These are phyloP conservation scores for Chelon labrosus DNA, from an alignment of 2,797 vertebrate species.

Conservation along the genomic window DNA sequence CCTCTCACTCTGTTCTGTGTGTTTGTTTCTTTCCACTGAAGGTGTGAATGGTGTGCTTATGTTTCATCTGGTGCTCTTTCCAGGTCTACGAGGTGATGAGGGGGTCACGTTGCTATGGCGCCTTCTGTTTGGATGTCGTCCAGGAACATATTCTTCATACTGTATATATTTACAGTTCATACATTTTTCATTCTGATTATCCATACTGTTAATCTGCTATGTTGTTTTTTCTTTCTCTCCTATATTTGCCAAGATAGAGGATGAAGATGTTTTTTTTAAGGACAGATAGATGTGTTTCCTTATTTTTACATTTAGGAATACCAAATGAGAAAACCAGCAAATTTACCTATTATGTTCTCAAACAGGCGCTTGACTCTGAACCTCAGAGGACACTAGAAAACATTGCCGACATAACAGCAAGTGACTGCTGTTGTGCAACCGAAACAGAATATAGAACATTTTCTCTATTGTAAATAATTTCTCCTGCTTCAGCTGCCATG, in stretches of 20 bases:
- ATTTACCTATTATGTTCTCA: conserved; percentile 14
- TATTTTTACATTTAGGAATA: conserved; percentile 9
- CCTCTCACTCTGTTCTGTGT: not conserved
- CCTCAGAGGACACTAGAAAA: conserved; percentile 12
- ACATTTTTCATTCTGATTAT: not conserved
- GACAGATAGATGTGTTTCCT: not conserved
- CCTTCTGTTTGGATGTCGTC: not conserved
- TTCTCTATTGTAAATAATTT: conserved; percentile 45
- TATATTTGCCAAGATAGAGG: too few species aligned
- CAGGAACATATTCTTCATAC: not conserved
- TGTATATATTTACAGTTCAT: not conserved
- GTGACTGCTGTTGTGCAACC: conserved; percentile 8
- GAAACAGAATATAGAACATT: conserved; percentile 17
- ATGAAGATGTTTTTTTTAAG: not conserved
- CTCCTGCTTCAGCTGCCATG: conserved; percentile 43
- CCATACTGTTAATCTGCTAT: not conserved
- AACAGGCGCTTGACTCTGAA: conserved; percentile 25
- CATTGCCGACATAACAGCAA: conserved; percentile 14
- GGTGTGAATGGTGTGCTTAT: conserved; percentile 7
- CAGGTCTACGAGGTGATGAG: not conserved
- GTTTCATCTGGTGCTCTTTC: conserved; percentile 8
- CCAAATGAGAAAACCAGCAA: conserved; percentile 18
- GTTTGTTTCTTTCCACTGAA: conserved; percentile 2
- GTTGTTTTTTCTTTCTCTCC: not conserved
- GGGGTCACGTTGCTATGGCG: not conserved